A percentile compares a stretch with the other conserved stretches of the same genome.
phyloP scores from a whole-genome alignment of 1,140 invertebrate species.

The Laodelphax striatellus region DNA sequence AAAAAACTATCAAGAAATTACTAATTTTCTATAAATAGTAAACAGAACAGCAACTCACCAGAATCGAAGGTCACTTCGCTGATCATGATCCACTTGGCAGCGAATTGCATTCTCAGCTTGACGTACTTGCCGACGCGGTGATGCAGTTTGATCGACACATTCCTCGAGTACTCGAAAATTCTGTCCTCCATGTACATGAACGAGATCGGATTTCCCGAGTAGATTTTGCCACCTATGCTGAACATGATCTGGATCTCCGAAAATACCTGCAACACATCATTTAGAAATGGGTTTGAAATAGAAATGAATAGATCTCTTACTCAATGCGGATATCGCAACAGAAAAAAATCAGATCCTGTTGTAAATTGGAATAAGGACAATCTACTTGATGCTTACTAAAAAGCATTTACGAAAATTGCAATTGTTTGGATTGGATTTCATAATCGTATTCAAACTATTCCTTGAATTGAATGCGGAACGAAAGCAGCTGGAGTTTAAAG shows the following conservation, averaged over 20 bases:
- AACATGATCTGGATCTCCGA: slow-evolving; percentile 66
- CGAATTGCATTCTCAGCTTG: slow-evolving; percentile 70
- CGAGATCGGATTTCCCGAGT: slow-evolving; percentile 57
- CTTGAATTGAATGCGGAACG: too few species aligned
- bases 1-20: too few species aligned
- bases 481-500: too few species aligned
- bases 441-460: too few species aligned
- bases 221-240: slow-evolving; percentile 68
- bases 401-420: too few species aligned
- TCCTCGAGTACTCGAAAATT: slow-evolving; percentile 69
- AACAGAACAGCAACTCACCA: slow-evolving; percentile 36
- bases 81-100: slow-evolving; percentile 78
- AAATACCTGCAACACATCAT: slow-evolving; percentile 48
- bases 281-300: neutral
- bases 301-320: neutral
- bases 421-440: too few species aligned
- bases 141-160: slow-evolving; percentile 75
- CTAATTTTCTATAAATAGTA: too few species aligned
- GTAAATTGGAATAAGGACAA: too few species aligned
- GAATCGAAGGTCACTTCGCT: slow-evolving; percentile 78
- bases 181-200: slow-evolving; percentile 66
- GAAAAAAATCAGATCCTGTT: too few species aligned
- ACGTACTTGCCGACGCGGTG: slow-evolving; percentile 72
- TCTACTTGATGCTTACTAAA: too few species aligned
- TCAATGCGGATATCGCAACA: too few species aligned